Percentiles rank a stretch among this genome's conserved stretches.
phyloP scores from a whole-genome alignment of 2,797 vertebrate genomes.

The Galago senegalensis region DNA sequence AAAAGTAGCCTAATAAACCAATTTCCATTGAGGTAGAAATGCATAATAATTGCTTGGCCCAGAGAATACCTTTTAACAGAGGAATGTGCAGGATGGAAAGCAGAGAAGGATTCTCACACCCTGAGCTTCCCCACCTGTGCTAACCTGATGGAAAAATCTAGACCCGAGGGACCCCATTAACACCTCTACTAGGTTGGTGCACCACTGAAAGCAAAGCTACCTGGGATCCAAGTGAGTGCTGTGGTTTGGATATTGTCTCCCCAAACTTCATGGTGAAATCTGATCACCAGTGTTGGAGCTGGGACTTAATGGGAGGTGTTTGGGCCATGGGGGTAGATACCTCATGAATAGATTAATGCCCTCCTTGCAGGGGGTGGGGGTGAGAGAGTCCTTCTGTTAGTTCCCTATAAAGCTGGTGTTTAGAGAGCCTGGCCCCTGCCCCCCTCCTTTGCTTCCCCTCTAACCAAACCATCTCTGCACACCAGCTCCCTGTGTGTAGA shows the following conservation, averaged over 20 bases:
- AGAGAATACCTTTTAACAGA: constrained; percentile 17
- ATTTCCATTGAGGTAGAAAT: constrained; percentile 27
- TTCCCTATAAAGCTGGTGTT: not conserved
- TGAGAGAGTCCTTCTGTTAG: not conserved
- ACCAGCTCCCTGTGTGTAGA: too few species aligned
- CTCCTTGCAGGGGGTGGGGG: not conserved
- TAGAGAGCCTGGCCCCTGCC: too few species aligned
- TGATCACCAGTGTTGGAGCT: not conserved
- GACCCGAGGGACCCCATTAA: not conserved
- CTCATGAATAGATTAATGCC: not conserved
- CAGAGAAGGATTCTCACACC: not conserved
- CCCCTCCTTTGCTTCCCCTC: not conserved
- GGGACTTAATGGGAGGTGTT: not conserved
- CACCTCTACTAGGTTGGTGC: not conserved
- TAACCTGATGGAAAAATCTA: not conserved
- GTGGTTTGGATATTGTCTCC: not conserved
- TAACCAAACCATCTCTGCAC: not conserved
- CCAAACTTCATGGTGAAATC: not conserved
- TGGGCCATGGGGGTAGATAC: not conserved
- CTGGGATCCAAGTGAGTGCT: not conserved
- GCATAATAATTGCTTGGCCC: not conserved
- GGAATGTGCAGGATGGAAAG: not conserved
- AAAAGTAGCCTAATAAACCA: not conserved
- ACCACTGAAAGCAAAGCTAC: not conserved
- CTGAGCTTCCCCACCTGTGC: not conserved